A percentile compares a stretch with the other conserved stretches of the same genome.
Evolutionary conservation across 2,888 invertebrate species (phyloP).

Genomic region (Meganola albula): DNA sequence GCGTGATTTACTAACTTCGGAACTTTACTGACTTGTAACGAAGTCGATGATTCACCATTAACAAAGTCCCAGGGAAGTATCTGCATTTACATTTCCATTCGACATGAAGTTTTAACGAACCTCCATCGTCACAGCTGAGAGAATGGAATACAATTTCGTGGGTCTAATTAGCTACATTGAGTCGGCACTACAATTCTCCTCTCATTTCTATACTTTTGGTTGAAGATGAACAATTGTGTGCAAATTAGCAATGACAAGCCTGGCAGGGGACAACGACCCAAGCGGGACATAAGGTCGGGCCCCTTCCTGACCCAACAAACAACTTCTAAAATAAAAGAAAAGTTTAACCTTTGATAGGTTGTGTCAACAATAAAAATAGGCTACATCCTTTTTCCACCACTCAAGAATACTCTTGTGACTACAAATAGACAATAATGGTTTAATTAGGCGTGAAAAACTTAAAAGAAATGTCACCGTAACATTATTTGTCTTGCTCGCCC

Average conservation of each 20-base stretch:
- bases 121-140: conserved; percentile 35
- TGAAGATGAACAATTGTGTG: conserved; percentile 69
- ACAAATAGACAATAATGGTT: background rate
- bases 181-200: conserved; percentile 53
- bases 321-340: conserved; percentile 3
- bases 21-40: conserved; percentile 15
- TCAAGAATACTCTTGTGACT: background rate
- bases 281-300: conserved; percentile 37
- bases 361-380: conserved; percentile 3
- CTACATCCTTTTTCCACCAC: no score
- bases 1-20: no score
- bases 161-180: conserved; percentile 62
- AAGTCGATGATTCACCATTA: conserved; percentile 35
- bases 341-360: conserved; percentile 2
- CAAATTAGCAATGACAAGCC: conserved; percentile 70
- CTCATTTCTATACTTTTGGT: conserved; percentile 65
- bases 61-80: conserved; percentile 40
- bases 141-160: conserved; percentile 47
- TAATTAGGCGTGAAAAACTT: background rate
- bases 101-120: conserved; percentile 52
- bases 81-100: conserved; percentile 45
- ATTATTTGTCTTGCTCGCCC: conserved; percentile 5
- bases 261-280: conserved; percentile 43
- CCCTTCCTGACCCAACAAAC: conserved; percentile 8
- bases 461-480: background rate